Evolutionary conservation across 2,888 invertebrate species (phyloP).

Genomic region (Cryptocephalus moraei): DNA sequence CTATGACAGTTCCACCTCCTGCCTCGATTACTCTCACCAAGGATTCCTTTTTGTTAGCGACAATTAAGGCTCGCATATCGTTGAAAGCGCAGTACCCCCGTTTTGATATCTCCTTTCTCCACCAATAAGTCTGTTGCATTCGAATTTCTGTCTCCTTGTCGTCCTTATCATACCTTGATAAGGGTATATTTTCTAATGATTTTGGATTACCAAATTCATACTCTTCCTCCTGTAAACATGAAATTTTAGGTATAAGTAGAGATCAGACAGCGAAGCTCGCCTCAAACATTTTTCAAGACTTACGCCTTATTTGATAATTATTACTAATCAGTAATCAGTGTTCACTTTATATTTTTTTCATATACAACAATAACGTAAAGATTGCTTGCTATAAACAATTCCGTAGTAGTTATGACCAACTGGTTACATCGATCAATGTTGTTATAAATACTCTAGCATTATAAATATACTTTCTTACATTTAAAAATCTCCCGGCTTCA

Average conservation of each 20-base stretch:
- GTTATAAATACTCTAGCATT: too few relatives aligned
- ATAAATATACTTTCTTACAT: constrained; percentile 43
- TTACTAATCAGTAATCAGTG: too few relatives aligned
- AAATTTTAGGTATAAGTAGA: too few relatives aligned
- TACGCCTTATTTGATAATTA: too few relatives aligned
- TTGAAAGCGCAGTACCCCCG: constrained; percentile 37
- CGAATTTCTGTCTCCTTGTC: constrained; percentile 38
- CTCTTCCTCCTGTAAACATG: constrained; percentile 56
- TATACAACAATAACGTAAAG: too few relatives aligned
- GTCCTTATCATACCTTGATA: constrained; percentile 22
- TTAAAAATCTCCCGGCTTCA: constrained; percentile 48
- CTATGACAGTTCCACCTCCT: constrained; percentile 63
- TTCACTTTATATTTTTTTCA: too few relatives aligned
- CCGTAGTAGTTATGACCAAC: too few relatives aligned
- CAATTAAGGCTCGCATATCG: constrained; percentile 48
- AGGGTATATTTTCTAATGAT: constrained; percentile 41
- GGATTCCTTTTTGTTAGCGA: constrained; percentile 47
- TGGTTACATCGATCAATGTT: too few relatives aligned
- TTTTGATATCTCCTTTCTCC: constrained; percentile 52
- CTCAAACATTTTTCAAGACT: too few relatives aligned
- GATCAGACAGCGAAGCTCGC: too few relatives aligned
- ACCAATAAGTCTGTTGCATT: constrained; percentile 51
- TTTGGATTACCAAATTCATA: constrained; percentile 78
- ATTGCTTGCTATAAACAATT: too few relatives aligned
- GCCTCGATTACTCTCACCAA: constrained; percentile 63